A percentile compares a stretch with the other conserved stretches of the same genome.
Evolutionary conservation across 2,113 vertebrate genomes (phyloP).

Genomic region (Tringa solitaria): DNA sequence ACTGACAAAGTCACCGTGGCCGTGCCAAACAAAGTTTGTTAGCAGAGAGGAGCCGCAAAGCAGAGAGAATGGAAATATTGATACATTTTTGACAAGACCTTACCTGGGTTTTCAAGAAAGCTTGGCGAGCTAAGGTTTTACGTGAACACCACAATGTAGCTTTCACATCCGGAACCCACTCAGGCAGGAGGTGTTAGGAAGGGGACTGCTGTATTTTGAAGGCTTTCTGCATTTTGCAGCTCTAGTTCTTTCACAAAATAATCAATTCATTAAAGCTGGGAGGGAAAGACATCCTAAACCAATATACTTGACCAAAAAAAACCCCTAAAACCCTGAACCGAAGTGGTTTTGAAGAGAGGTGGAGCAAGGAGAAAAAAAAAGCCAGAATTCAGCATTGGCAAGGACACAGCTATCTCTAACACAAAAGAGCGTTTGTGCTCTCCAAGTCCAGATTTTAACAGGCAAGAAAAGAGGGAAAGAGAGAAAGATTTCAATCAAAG

Average conservation of each 20-base stretch:
- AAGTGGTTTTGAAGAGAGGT: constrained; percentile 67
- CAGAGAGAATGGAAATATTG: background rate
- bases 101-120: constrained; percentile 52
- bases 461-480: background rate
- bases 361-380: constrained; percentile 51
- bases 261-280: background rate
- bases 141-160: background rate
- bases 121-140: constrained; percentile 3
- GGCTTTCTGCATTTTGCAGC: background rate
- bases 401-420: constrained; percentile 9
- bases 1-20: rapidly evolving
- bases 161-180: background rate
- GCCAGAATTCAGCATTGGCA: constrained; percentile 41
- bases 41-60: background rate
- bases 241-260: constrained; percentile 13
- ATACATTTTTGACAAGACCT: background rate
- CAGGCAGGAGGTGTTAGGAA: background rate
- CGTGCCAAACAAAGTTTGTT: background rate
- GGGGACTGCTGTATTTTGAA: background rate
- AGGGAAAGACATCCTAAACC: constrained; percentile 10
- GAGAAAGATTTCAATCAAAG: background rate
- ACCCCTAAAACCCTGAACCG: background rate
- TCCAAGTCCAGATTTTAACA: background rate
- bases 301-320: background rate
- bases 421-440: constrained; percentile 65